Evolutionary conservation across 2,797 vertebrate species (phyloP), one percentile per base, ranked within the genome.

Genomic region (Neostethus bicornis): DNA sequence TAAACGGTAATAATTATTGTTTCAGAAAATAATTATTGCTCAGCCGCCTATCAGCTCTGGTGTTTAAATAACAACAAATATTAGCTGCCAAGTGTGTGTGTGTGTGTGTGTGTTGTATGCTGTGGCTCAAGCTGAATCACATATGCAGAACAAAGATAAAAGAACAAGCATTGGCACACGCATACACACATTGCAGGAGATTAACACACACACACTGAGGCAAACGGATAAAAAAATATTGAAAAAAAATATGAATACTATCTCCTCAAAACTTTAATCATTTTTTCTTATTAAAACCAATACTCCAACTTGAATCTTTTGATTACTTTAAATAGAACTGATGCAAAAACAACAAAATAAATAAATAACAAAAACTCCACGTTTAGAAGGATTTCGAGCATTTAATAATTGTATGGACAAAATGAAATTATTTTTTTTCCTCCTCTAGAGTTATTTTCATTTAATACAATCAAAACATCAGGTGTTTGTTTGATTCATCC

Each of bases 1-100:
- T 85, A 87, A 87, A 88, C 72, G 70, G 72, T 87, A 90, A 91
- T 90, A 90, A 89, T 85, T 87, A 84, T 88, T 89, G 82, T 87
- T 79, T 67, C 80, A 47, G 79, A 82, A 86, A 87, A 86, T 90
- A 88, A 89, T 90, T 91, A 91, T 90, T 90, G 81, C 77, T 88
- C 75, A 86, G 80, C 79, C 17, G 61, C 83, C 83, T 84, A 89
- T 85, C 87, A 84, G 69, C 76, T 50, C 61, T 79, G 74, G 72
- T 80, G 78, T 85, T 90, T 89, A 91, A 91, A 90, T 90, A 91
- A 89, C 78, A 84, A 83, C 46, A 50, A 61, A 77, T 75, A 84
- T 82, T 81, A 80, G 77, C 66, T 25, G 53, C 20, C 23, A 16
- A 53, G 34, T 34, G 29, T 66, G 50, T 23, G 45, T 51, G 32